Percentiles rank a stretch among this genome's conserved stretches.
Evolutionary conservation across 2,888 invertebrate genomes (phyloP).

Genomic region (Anthrax anthrax): DNA sequence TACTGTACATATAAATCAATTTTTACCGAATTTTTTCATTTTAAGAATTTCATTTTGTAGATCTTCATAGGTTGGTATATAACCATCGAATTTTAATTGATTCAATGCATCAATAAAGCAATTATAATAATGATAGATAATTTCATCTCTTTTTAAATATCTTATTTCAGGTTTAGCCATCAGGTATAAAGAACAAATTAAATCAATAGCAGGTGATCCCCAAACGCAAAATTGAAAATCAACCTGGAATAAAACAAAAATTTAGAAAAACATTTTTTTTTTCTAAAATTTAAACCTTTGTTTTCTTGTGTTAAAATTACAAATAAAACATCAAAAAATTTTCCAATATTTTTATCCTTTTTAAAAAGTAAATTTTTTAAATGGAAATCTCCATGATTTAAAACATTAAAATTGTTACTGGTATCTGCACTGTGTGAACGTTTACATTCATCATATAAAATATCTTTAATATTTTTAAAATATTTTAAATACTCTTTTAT

Average conservation of each 20-base stretch:
- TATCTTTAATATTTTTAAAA: too few species aligned
- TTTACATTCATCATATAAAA: too few species aligned
- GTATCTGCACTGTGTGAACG: too few species aligned
- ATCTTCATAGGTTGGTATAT: constrained; percentile 7
- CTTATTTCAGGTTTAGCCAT: constrained; percentile 5
- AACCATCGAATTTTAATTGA: constrained; percentile 4
- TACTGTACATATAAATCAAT: too few species aligned
- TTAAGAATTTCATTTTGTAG: constrained; percentile 9
- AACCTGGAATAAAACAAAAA: too few species aligned
- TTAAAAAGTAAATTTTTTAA: constrained; percentile 32
- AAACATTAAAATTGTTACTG: constrained; percentile 18
- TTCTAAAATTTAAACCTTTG: background rate
- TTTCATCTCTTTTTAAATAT: constrained; percentile 6
- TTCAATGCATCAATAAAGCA: constrained; percentile 7
- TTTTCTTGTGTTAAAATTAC: background rate
- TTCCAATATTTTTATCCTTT: constrained; percentile 14
- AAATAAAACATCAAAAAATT: constrained; percentile 5
- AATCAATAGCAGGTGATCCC: constrained; percentile 10
- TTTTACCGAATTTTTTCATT: constrained; percentile 8
- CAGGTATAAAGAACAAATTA: constrained; percentile 6
- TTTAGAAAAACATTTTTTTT: too few species aligned
- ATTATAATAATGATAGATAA: constrained; percentile 7
- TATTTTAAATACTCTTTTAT: too few species aligned
- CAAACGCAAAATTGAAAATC: constrained; percentile 12
- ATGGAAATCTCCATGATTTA: constrained; percentile 35